Evolutionary conservation across 2,888 invertebrate genomes (phyloP).

Genomic region (Glaucopsyche alexis): DNA sequence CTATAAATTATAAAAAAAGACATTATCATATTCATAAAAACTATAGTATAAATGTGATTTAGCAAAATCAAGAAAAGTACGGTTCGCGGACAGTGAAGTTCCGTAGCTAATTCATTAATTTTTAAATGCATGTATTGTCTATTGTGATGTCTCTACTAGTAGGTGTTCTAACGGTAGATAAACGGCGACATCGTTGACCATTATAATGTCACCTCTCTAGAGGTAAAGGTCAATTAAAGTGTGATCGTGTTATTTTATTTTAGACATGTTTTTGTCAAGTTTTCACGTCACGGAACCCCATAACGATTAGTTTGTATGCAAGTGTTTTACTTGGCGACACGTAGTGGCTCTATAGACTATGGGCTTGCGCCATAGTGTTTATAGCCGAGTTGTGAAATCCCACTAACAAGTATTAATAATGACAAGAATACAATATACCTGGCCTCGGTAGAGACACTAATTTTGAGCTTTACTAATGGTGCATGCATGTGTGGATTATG

Average conservation of each 20-base stretch:
- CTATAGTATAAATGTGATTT: background rate
- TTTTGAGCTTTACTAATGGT: conserved; percentile 20
- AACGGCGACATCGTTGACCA: too few species aligned
- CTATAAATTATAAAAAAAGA: background rate
- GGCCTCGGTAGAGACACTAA: conserved; percentile 25
- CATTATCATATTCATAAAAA: background rate
- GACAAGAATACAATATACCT: conserved; percentile 37
- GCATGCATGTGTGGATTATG: background rate
- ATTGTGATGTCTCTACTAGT: too few species aligned
- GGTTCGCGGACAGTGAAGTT: background rate
- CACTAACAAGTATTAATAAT: conserved; percentile 45
- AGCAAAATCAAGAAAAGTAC: background rate
- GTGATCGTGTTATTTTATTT: too few species aligned
- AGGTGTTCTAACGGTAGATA: too few species aligned
- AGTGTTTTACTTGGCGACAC: conserved; percentile 24
- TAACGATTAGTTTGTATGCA: conserved; percentile 27
- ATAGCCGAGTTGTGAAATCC: conserved; percentile 37
- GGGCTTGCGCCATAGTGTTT: conserved; percentile 38
- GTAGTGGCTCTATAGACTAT: conserved; percentile 25
- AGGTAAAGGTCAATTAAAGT: too few species aligned
- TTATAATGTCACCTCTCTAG: too few species aligned
- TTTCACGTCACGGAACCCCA: background rate
- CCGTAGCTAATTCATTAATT: background rate
- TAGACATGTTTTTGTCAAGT: background rate
- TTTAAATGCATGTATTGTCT: too few species aligned